Base-by-base conservation (phyloP, 1,140 invertebrate species). In the Spodoptera frugiperda region DNA sequence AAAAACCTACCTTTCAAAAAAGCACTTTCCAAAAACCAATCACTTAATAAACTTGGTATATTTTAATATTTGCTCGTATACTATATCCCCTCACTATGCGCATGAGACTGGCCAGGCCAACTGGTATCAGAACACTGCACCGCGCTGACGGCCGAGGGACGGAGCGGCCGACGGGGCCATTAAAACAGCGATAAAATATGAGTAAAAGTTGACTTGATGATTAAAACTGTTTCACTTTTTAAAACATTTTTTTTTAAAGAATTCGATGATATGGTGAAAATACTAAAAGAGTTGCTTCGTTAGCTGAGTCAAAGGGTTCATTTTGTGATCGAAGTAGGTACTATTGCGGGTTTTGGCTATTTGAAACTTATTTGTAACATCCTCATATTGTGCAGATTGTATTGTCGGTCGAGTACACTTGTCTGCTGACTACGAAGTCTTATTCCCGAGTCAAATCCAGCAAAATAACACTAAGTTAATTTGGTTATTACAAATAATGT, bases 211-310 rank as follows among this genome's bases (percentile, higher is more conserved):
- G 25, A 63, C 9, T 44, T 4, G 33, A 63, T 44, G 59, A 63
- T 63, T 63, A 44, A 63, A 63, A 44, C n/a, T 44, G 59, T 33
- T 63, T 63, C 15, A 63, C 59, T 63, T 63, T 63, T 63, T 33
- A 19, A 63, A 63, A 63, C 33, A 44, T 1, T 63, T 61, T 61
- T 61, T 61, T 33, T 39, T 61, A 8, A 25, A 25, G 25, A 3
- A 4, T 25, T 0, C 25, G 30, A 8, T n/a, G 0, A 15, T 8
- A n/a, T 61, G 30, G 39, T 9, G n/a, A 15, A 39, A 15, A 17
- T n/a, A 5, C 30, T 39, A 33, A 39, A 61, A 61, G 4, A 2
- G 6, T n/a, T 61, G 57, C 30, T 25, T 25, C 25, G 25, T 25
- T 25, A 25, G 25, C 25, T 4, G 25, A 25, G 25, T 25, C n/a